phyloP scores from a whole-genome alignment of 2,113 vertebrate species.

The Dasypus novemcinctus region DNA sequence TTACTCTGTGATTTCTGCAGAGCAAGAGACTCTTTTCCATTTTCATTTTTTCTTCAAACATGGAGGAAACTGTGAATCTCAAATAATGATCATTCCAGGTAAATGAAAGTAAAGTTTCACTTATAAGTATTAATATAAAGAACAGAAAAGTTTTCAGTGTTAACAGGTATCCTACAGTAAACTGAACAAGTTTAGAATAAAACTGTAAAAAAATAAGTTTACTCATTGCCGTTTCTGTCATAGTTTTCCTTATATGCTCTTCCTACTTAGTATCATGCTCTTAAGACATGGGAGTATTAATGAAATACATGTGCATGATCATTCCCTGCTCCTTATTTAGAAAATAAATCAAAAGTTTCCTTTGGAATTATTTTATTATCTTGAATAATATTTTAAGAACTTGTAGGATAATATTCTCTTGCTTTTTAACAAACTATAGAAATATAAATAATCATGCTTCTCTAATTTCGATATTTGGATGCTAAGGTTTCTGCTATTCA shows the following conservation, averaged over 20 bases:
- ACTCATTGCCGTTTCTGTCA: background rate
- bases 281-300: background rate
- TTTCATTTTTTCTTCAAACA: background rate
- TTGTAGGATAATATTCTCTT: background rate
- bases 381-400: background rate
- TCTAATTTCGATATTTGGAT: background rate
- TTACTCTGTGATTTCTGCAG: background rate
- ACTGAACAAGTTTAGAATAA: background rate
- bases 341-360: background rate
- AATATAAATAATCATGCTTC: background rate
- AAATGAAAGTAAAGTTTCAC: background rate
- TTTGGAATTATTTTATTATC: background rate
- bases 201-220: background rate
- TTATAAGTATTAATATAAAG: background rate
- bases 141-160: background rate
- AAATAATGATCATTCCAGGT: constrained; percentile 14
- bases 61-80: background rate
- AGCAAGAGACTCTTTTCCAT: background rate
- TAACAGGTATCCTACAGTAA: background rate
- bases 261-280: background rate
- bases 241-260: background rate
- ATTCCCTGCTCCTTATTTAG: background rate
- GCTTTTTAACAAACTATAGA: background rate
- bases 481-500: background rate
- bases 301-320: background rate